Base-by-base conservation (phyloP, 2,113 vertebrate genomes). In the Elephantulus edwardii region DNA sequence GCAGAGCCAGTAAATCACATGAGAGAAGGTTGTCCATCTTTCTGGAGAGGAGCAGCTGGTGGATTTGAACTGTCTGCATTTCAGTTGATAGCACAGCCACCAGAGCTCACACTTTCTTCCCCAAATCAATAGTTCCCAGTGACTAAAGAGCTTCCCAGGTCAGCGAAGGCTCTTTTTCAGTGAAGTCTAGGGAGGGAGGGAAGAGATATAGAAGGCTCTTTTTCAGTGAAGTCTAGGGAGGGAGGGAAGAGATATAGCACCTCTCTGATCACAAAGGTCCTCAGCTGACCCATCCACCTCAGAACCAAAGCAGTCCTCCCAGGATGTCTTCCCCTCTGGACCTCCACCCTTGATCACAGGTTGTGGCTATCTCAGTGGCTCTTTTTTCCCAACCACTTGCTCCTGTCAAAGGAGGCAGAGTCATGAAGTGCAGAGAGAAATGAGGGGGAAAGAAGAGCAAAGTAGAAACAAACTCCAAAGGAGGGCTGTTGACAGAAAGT, bases 181-280 rank as follows among this genome's bases (percentile, higher is more conserved):
- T 16, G 2, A 40, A n/a, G n/a, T n/a, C 16, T 50, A 50, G 14
- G 17, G 28, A 40, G 42, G 30, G 7, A 68, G 80, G 42, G 30
- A 3, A 68, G 80, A 79, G n/a, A n/a, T 56, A 14, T 20, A 2
- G 42, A 50, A 50, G 46, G 30, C 28, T 80, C 5, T 40, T 30
- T 58, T 5, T n/a, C 2, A 19, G 16, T 16, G 2, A 40, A n/a
- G n/a, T n/a, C n/a, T 0, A 2, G 11, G 10, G 19, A n/a, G n/a
- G n/a, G n/a, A n/a, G n/a, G 54, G 24, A 22, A 38, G 66, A 38
- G n/a, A n/a, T n/a, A n/a, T n/a, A n/a, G 66, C 11, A n/a, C 54
- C n/a, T 58, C 64, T 79, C 42, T 46, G 1, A 13, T 82, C 48
- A 16, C 14, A 16, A 35, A 64, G 2, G n/a, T 52, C 11, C 26